Evolutionary conservation across 37 sponge, comb jelly and placozoan genomes (phyloP), one percentile per base, ranked within the genome.

Genomic region (Chondrosia reniformis): DNA sequence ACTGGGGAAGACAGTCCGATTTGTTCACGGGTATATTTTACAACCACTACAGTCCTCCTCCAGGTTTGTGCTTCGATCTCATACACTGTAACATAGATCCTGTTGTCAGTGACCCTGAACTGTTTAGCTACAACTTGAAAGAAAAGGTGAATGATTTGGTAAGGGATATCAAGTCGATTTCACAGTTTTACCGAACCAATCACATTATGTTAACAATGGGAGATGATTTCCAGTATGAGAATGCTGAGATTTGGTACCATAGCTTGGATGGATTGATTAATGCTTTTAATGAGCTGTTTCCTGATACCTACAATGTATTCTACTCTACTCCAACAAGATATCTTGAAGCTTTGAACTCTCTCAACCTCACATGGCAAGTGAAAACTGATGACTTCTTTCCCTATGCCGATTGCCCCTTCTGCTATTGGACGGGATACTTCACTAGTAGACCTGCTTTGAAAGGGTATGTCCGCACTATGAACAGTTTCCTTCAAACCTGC

Each of bases 361-460:
- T 83, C 30, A 62, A 85, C 52, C 32, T 54, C 33, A 84, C 74
- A 0, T 94, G 89, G 84, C 57, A 81, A 39, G 67, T 81, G 43
- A 98, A 98, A 52, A 86, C 91, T 10, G 99, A 98, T 63, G 99
- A 98, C 65, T 90, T 98, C 89, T 90, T 98, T 75, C 99, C 99
- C 8, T 94, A 95, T 59, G 89, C 98, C 31, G 89, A 93, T 62
- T 46, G 44, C 5, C 92, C 93, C 1, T 67, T 74, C 36, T 30
- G 76, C 63, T 97, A 87, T 75, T 97, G 98, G 98, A 89, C 94
- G n/a, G 97, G 99, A 1, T 98, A 91, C 59, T 98, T 89, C 86
- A 95, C 99, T 13, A 87, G 88, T 65, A 84, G 99, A 32, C 96
- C 96, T 10, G 93, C 92, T 8, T 74, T 95, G 75, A 98, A 98